Percentiles rank a stretch among this genome's conserved stretches.
phyloP scores from a whole-genome alignment of 2,888 invertebrate species.

The Acleris sparsana region DNA sequence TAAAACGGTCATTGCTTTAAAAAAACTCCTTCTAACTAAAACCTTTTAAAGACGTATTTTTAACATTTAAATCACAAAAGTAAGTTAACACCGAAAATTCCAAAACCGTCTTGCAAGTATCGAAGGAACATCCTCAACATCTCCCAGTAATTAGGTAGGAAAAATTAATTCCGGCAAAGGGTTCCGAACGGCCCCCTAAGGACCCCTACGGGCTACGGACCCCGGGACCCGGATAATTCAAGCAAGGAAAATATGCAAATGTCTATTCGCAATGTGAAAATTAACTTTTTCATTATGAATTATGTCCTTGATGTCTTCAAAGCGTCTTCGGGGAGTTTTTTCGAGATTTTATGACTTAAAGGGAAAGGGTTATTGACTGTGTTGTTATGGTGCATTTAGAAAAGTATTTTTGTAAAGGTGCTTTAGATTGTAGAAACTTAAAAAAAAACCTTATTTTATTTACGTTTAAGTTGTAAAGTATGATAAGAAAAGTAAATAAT shows the following conservation, averaged over 20 bases:
- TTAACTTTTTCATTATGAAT: constrained; percentile 84
- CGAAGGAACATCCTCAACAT: constrained; percentile 60
- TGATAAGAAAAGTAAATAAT: too few relatives aligned
- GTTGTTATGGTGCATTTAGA: constrained; percentile 22
- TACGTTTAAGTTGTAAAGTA: too few relatives aligned
- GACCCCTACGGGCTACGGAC: constrained; percentile 66
- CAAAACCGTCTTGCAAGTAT: constrained; percentile 45
- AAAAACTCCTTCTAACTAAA: too few relatives aligned
- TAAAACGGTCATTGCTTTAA: too few relatives aligned
- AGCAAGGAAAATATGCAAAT: constrained; percentile 80
- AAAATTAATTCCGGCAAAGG: constrained; percentile 80
- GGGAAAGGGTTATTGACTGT: constrained; percentile 34
- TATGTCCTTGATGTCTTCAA: constrained; percentile 78
- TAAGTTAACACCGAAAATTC: constrained; percentile 52
- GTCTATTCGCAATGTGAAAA: constrained; percentile 71
- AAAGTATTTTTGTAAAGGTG: constrained; percentile 5
- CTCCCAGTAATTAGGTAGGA: constrained; percentile 77
- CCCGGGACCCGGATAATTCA: constrained; percentile 75
- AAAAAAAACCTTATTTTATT: too few relatives aligned
- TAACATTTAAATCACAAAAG: constrained; percentile 28
- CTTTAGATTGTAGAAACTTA: neutral
- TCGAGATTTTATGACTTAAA: constrained; percentile 69
- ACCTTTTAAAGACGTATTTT: neutral
- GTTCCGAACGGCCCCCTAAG: constrained; percentile 74
- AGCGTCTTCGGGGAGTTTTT: constrained; percentile 78